phyloP scores from a whole-genome alignment of 2,888 invertebrate species.

The Drosophila putrida region DNA sequence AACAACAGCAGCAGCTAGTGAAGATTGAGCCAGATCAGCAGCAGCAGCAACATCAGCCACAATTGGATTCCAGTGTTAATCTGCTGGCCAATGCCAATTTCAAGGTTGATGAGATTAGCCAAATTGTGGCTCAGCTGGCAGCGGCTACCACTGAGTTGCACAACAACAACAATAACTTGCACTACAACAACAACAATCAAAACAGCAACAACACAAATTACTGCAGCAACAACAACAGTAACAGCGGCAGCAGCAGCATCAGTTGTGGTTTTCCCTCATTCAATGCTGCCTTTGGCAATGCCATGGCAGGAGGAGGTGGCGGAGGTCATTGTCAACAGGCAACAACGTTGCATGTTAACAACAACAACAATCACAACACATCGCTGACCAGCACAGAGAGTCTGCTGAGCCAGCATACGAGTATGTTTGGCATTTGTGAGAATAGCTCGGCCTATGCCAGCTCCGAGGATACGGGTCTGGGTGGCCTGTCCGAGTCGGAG shows the following conservation, averaged over 20 bases:
- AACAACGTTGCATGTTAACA: slow-evolving; percentile 37
- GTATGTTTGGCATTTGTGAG: slow-evolving; percentile 86
- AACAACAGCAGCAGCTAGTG: slow-evolving; percentile 40
- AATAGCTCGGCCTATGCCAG: slow-evolving; percentile 89
- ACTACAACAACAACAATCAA: slow-evolving; percentile 50
- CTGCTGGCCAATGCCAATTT: slow-evolving; percentile 61
- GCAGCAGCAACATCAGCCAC: slow-evolving; percentile 25
- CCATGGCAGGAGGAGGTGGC: no score
- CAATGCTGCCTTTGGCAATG: slow-evolving; percentile 65
- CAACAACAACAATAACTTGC: slow-evolving; percentile 54
- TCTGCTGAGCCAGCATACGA: slow-evolving; percentile 79
- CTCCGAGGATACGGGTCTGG: slow-evolving; percentile 88
- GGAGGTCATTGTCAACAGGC: slow-evolving; percentile 41
- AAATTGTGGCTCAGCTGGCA: slow-evolving; percentile 75
- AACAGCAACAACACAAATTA: slow-evolving; percentile 53
- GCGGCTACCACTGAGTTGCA: slow-evolving; percentile 58
- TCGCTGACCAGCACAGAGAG: slow-evolving; percentile 72
- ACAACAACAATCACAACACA: not conserved
- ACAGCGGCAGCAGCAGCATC: slow-evolving; percentile 67
- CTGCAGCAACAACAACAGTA: slow-evolving; percentile 64
- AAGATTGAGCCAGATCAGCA: slow-evolving; percentile 36
- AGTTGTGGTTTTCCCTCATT: slow-evolving; percentile 73
- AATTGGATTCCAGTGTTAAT: slow-evolving; percentile 41
- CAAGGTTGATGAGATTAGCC: slow-evolving; percentile 78
- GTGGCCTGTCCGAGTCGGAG: slow-evolving; percentile 88